Evolutionary conservation across 2,888 invertebrate species (phyloP).

Genomic region (Anorthoa munda): DNA sequence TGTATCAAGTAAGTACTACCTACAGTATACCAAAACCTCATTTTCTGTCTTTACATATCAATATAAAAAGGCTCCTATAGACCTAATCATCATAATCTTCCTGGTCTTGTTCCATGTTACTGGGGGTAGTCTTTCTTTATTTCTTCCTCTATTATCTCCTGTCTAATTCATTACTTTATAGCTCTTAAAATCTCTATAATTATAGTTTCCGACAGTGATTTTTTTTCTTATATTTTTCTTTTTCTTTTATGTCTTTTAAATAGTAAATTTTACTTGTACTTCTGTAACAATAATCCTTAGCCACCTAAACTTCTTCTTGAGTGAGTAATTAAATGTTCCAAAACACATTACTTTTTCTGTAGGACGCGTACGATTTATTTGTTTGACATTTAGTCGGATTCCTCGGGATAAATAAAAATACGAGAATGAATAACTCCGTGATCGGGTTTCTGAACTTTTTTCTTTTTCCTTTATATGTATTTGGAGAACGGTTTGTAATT

Average conservation of each 20-base stretch:
- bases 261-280: background rate
- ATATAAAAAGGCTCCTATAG: background rate
- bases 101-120: background rate
- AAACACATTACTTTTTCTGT: slow-evolving; percentile 74
- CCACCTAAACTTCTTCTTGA: slow-evolving; percentile 61
- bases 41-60: too few species aligned
- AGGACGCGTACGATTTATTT: slow-evolving; percentile 79
- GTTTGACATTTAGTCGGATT: slow-evolving; percentile 83
- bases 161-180: too few species aligned
- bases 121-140: background rate
- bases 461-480: slow-evolving; percentile 37
- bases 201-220: too few species aligned
- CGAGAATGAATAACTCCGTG: slow-evolving; percentile 59
- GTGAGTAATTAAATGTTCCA: slow-evolving; percentile 74
- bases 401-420: slow-evolving; percentile 77
- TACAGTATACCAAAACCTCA: too few species aligned
- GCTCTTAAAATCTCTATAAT: too few species aligned
- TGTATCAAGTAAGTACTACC: too few species aligned
- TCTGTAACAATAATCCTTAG: slow-evolving; percentile 58
- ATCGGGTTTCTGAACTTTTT: slow-evolving; percentile 67
- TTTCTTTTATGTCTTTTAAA: too few species aligned
- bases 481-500: slow-evolving; percentile 46
- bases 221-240: too few species aligned
- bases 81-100: background rate
- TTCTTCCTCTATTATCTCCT: background rate